Percentiles rank a stretch among this genome's conserved stretches.
Conservation (phyloP, 1,140 invertebrate genomes). For the Anastrepha ludens region DNA sequence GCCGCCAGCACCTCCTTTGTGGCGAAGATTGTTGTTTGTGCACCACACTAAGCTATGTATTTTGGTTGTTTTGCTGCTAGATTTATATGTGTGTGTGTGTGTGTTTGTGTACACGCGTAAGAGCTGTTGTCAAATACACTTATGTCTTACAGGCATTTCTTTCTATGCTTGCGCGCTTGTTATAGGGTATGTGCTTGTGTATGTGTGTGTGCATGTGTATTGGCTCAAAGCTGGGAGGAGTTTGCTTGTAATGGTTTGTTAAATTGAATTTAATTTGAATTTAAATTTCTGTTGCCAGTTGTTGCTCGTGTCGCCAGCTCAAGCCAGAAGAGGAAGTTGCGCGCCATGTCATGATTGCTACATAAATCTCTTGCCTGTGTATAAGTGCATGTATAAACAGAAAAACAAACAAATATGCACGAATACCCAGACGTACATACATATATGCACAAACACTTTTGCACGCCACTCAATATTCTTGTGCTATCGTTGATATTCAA, state of each 20-base stretch:
- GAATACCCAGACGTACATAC: neutral
- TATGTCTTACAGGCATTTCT: conserved; percentile 1
- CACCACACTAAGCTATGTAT: neutral
- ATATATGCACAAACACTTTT: neutral
- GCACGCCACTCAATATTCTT: neutral
- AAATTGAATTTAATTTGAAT: conserved; percentile 59
- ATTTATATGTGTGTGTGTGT: neutral
- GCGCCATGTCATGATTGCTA: neutral
- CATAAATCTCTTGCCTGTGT: neutral
- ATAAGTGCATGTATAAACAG: neutral
- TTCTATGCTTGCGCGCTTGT: neutral
- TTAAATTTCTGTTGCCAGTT: conserved; percentile 51
- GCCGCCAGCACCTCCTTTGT: conserved; percentile 20
- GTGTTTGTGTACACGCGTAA: neutral
- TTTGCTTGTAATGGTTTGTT: conserved; percentile 54
- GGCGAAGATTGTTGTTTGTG: neutral
- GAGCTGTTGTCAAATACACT: neutral
- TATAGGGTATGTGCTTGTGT: neutral
- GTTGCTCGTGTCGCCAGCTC: neutral
- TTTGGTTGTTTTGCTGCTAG: neutral
- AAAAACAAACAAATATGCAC: neutral
- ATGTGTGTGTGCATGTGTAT: neutral
- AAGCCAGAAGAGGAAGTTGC: neutral
- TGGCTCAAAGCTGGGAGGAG: neutral
- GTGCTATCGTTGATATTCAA: neutral